Percentiles rank a stretch among this genome's conserved stretches.
Evolutionary conservation across 2,888 invertebrate genomes (phyloP).

Genomic region (Siphonodentalium dalli): DNA sequence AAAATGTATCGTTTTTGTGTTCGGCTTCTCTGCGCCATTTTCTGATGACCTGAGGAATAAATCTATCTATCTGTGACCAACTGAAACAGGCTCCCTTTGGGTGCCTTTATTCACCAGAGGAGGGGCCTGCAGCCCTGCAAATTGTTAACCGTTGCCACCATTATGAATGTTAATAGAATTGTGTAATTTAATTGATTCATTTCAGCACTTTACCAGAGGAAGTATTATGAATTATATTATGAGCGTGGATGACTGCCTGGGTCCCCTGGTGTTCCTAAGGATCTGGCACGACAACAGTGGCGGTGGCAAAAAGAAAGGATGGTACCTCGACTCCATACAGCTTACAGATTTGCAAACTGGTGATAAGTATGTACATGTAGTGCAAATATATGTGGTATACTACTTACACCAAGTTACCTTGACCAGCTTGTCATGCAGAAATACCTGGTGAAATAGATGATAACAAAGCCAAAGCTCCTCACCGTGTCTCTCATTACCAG

Average conservation of each 20-base stretch:
- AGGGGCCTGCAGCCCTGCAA: no score
- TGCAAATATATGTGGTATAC: no score
- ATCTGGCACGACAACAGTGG: conserved; percentile 65
- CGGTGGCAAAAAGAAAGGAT: conserved; percentile 53
- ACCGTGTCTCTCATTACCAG: no score
- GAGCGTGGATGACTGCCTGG: conserved; percentile 58
- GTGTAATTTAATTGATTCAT: neutral
- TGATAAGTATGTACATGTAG: conserved; percentile 48
- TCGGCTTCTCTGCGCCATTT: no score
- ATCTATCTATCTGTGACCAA: no score
- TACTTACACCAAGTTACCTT: neutral
- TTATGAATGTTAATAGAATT: no score
- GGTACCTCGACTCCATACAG: conserved; percentile 62
- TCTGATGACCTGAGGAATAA: no score
- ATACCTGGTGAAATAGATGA: neutral
- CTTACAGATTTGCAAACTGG: conserved; percentile 62
- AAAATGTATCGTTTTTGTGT: no score
- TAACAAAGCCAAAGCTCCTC: no score
- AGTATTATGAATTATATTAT: conserved; percentile 62
- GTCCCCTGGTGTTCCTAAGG: conserved; percentile 58
- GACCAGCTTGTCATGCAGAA: neutral
- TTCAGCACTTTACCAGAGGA: conserved; percentile 54
- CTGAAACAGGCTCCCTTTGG: no score
- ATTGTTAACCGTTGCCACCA: no score
- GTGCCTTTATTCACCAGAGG: no score